Evolutionary conservation across 2,888 invertebrate genomes (phyloP).

Genomic region (Drosophila meridiana): DNA sequence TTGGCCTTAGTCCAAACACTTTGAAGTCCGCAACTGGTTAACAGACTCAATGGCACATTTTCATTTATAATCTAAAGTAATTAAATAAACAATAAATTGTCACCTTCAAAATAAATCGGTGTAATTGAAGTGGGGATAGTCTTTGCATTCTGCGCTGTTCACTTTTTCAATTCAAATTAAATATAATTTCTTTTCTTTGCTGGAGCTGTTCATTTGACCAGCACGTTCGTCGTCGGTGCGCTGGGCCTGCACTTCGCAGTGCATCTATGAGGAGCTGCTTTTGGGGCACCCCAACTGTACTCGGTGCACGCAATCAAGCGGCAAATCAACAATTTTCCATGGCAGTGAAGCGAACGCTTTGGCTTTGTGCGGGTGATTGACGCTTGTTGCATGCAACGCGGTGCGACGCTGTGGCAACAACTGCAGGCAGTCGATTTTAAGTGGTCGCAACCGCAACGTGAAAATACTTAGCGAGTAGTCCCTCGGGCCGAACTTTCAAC

Average conservation of each 20-base stretch:
- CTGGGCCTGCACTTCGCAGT: slow-evolving; percentile 49
- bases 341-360: slow-evolving; percentile 77
- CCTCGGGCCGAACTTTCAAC: slow-evolving; percentile 67
- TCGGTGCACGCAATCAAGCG: slow-evolving; percentile 77
- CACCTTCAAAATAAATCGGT: background rate
- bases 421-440: slow-evolving; percentile 78
- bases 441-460: slow-evolving; percentile 77
- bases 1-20: slow-evolving; percentile 11
- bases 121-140: background rate
- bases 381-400: slow-evolving; percentile 71
- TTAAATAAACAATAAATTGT: slow-evolving; percentile 3
- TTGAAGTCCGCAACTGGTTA: slow-evolving; percentile 32
- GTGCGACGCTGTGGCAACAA: slow-evolving; percentile 58
- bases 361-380: slow-evolving; percentile 79
- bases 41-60: background rate
- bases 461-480: slow-evolving; percentile 63
- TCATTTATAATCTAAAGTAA: background rate
- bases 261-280: slow-evolving; percentile 61
- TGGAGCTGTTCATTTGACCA: slow-evolving; percentile 37
- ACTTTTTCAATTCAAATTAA: slow-evolving; percentile 17
- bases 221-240: slow-evolving; percentile 40
- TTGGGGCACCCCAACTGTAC: slow-evolving; percentile 31
- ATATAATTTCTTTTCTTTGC: slow-evolving; percentile 15
- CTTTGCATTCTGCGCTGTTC: background rate
- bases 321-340: slow-evolving; percentile 81